phyloP scores from a whole-genome alignment of 2,113 vertebrate genomes.

The Rhombomys opimus region DNA sequence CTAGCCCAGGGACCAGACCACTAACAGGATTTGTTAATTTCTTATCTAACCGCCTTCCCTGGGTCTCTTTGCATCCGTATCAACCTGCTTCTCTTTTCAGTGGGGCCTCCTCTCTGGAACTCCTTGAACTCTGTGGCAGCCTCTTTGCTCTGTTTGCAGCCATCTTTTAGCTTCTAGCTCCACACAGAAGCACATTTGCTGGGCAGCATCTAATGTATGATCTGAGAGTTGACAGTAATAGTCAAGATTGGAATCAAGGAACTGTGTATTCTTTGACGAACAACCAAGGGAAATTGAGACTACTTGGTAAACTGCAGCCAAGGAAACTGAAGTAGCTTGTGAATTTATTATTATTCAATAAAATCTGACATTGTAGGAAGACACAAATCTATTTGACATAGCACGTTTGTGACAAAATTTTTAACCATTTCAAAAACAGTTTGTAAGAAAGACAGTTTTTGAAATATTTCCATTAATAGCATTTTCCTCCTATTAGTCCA shows the following conservation, averaged over 20 bases:
- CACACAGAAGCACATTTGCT: neutral
- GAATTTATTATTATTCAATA: neutral
- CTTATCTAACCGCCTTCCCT: too few species aligned
- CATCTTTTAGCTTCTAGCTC: neutral
- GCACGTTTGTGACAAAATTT: neutral
- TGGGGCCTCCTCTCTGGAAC: neutral
- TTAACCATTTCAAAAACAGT: slow-evolving; percentile 30
- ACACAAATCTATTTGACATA: neutral
- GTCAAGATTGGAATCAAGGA: neutral
- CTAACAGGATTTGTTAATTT: too few species aligned
- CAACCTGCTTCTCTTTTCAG: neutral
- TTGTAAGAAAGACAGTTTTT: slow-evolving; percentile 19
- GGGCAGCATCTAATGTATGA: neutral
- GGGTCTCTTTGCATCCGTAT: neutral
- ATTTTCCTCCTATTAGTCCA: neutral
- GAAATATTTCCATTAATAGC: slow-evolving; percentile 58
- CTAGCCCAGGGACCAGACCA: too few species aligned
- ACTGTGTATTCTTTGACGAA: neutral
- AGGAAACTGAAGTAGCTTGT: neutral
- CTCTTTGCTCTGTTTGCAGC: neutral
- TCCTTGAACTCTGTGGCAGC: neutral
- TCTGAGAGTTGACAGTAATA: neutral
- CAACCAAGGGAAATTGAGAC: neutral
- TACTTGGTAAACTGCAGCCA: neutral
- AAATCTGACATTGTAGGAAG: neutral